Conservation (phyloP, 2,113 vertebrate genomes). For the Lasiurus cinereus region DNA sequence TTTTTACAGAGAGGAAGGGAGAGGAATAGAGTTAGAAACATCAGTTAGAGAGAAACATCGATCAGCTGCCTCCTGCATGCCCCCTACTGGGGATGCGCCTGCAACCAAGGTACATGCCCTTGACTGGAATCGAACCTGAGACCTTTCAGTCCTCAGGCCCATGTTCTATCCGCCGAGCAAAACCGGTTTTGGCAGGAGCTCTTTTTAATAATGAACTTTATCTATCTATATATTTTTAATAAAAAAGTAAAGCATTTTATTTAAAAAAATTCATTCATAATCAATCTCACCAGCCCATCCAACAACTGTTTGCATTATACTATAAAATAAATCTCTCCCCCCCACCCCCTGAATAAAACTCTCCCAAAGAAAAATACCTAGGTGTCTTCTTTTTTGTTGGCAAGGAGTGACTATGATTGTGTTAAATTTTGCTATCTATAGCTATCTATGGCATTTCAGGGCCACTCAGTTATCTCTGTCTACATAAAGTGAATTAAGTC, state of each 20-base stretch:
- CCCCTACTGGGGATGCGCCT: too few relatives aligned
- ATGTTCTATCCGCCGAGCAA: too few relatives aligned
- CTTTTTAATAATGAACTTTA: conserved; percentile 16
- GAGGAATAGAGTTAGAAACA: too few relatives aligned
- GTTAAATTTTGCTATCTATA: conserved; percentile 7
- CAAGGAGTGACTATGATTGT: not conserved
- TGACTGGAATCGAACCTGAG: too few relatives aligned
- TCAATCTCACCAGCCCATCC: not conserved
- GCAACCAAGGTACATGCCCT: too few relatives aligned
- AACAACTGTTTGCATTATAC: not conserved
- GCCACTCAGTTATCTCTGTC: not conserved
- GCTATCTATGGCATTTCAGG: not conserved
- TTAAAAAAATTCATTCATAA: not conserved
- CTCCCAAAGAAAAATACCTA: conserved; percentile 42
- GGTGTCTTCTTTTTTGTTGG: not conserved
- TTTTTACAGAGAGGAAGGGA: too few relatives aligned
- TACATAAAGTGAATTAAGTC: not conserved
- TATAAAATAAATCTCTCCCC: conserved; percentile 56
- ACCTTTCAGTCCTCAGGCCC: too few relatives aligned
- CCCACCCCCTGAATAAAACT: conserved; percentile 15
- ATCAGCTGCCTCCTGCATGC: too few relatives aligned
- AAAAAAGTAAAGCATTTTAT: conserved; percentile 25
- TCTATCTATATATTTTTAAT: not conserved
- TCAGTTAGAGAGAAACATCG: too few relatives aligned
- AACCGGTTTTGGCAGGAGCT: not conserved